Evolutionary conservation across 1,140 invertebrate genomes (phyloP), one percentile per base, ranked within the genome.

Genomic region (Meloidogyne chitwoodi): DNA sequence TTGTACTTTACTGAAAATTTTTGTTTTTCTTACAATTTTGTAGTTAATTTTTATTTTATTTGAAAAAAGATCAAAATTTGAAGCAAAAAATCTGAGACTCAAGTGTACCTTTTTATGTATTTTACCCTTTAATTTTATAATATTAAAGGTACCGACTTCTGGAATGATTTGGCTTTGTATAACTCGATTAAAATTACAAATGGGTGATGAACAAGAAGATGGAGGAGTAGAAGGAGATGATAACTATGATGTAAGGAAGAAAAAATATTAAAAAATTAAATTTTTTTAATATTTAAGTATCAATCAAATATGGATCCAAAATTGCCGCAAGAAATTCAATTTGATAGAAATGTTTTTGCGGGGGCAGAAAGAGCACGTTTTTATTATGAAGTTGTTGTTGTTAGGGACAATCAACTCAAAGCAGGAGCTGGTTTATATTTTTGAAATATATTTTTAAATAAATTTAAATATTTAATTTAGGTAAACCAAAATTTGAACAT

Each of bases 271-370:
- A 16, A 16, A 6, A 44, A 44, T 16, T 16, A 4, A 4, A 4
- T 41, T 41, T 41, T 48, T 48, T 48, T 19, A 19, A 19, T 19
- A 48, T 19, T 48, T 48, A 4, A 56, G 48, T 56, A 56, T 56
- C 48, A 56, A 14, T n/a, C 72, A 5, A 68, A 73, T 3, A n/a
- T 56, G 5, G 48, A 56, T 3, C 19, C 19, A n/a, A 56, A n/a
- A 56, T 5, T 78, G 62, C 75, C 79, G 1, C 79, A 81, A 1
- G 79, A 80, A 68, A 64, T 80, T 44, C 77, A 81, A 62, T 80
- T 80, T 63, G 79, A 80, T 16, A 34, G 78, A 29, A 61, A 79
- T 29, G 80, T 80, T 3, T 80, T 80, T 61, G 80, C 27, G 11
- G 79, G 76, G 14, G 79, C 79, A 19, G 62, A 78, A 34, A 31